Evolutionary conservation across 2,888 invertebrate genomes (phyloP).

Genomic region (Drymonia ruficornis): DNA sequence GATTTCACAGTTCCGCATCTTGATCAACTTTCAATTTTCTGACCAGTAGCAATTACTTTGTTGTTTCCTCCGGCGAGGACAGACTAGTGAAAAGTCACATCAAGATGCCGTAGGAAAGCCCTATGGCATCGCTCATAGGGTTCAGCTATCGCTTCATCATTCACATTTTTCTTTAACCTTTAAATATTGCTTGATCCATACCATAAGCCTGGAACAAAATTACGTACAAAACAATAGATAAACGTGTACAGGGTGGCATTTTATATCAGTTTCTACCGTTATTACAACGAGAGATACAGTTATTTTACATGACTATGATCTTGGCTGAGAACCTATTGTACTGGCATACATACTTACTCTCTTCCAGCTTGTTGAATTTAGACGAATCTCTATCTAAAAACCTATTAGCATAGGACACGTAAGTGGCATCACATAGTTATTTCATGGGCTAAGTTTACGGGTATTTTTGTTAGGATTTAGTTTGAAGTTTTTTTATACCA

Average conservation of each 20-base stretch:
- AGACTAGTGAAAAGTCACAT: background rate
- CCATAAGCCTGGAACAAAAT: slow-evolving; percentile 2
- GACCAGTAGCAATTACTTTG: background rate
- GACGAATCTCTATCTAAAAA: no score
- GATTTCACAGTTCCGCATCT: background rate
- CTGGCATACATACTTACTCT: no score
- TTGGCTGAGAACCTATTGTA: no score
- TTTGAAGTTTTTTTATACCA: slow-evolving; percentile 1
- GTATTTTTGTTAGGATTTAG: slow-evolving; percentile 2
- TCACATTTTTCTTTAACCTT: background rate
- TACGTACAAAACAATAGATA: background rate
- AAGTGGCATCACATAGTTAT: background rate
- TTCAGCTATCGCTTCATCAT: background rate
- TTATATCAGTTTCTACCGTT: no score
- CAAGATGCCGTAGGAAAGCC: slow-evolving; percentile 3
- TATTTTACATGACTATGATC: no score
- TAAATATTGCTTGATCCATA: background rate
- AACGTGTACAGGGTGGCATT: no score
- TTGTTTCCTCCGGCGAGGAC: slow-evolving; percentile 4
- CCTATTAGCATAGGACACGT: background rate
- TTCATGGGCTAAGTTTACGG: background rate
- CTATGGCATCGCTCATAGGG: background rate
- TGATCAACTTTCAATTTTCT: background rate
- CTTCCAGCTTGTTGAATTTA: no score
- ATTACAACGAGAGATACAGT: no score